These are phyloP conservation scores for Cyaniris semiargus DNA, from an alignment of 2,888 invertebrate species.

Conservation along the genomic window DNA sequence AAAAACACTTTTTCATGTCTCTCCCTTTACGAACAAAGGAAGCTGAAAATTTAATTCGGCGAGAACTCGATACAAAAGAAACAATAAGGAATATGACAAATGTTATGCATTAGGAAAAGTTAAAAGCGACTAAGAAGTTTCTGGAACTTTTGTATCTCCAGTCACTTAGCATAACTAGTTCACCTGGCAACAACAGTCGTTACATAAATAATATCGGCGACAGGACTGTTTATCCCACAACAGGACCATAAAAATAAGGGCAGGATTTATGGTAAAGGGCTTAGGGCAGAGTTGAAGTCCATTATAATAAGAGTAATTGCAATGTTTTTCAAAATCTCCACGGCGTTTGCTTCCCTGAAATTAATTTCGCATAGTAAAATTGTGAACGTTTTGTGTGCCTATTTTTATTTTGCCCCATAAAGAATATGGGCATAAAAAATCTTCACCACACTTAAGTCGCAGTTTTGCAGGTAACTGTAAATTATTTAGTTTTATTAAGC, in stretches of 20 bases:
- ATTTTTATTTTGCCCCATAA: not conserved
- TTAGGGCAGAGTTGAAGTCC: slow-evolving; percentile 32
- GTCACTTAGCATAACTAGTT: slow-evolving; percentile 73
- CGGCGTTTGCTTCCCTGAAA: not conserved
- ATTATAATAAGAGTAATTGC: slow-evolving; percentile 31
- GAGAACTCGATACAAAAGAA: slow-evolving; percentile 13
- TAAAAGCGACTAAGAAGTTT: slow-evolving; percentile 15
- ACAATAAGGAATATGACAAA: slow-evolving; percentile 24
- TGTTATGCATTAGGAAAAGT: slow-evolving; percentile 24
- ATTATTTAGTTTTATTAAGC: not conserved
- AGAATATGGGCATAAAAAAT: too few species aligned
- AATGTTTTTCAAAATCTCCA: slow-evolving; percentile 26
- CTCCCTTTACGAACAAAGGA: not conserved
- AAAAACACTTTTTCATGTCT: not conserved
- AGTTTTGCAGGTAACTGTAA: not conserved
- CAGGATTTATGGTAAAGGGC: slow-evolving; percentile 22
- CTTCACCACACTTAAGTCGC: not conserved
- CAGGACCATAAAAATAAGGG: slow-evolving; percentile 52
- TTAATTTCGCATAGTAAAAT: not conserved
- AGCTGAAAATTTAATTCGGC: not conserved
- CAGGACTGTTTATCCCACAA: slow-evolving; percentile 67
- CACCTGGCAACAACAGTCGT: slow-evolving; percentile 75
- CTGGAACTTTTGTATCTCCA: slow-evolving; percentile 27
- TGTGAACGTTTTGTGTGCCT: not conserved
- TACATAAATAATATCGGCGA: slow-evolving; percentile 74